These are phyloP conservation scores for Ellobium chinense DNA, from an alignment of 2,888 invertebrate genomes.

Conservation along the genomic window DNA sequence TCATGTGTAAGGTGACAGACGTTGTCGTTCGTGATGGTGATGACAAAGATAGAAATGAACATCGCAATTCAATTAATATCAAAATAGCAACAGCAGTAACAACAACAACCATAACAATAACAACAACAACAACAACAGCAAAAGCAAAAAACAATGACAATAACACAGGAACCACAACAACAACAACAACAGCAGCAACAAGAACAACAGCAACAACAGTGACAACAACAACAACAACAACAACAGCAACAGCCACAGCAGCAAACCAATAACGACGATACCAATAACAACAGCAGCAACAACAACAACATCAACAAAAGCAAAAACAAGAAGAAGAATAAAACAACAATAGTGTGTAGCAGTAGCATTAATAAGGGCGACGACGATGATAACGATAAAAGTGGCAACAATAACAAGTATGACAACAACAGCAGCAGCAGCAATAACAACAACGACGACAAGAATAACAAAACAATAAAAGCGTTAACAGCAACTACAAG, in stretches of 20 bases:
- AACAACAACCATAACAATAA: not conserved
- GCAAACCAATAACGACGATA: not conserved
- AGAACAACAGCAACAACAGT: not conserved
- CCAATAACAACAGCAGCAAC: not conserved
- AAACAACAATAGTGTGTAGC: not conserved
- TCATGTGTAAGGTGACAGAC: too few relatives aligned
- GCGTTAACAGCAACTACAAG: too few relatives aligned
- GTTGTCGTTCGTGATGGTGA: too few relatives aligned
- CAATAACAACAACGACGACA: not conserved
- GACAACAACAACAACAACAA: not conserved
- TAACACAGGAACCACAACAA: not conserved
- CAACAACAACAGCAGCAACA: not conserved
- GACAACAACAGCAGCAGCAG: not conserved
- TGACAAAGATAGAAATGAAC: too few relatives aligned
- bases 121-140: not conserved
- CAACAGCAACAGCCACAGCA: not conserved
- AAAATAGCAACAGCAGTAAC: too few relatives aligned
- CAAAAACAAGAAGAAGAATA: not conserved
- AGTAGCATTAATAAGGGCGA: not conserved
- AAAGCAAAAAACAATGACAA: too few relatives aligned
- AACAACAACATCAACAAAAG: not conserved
- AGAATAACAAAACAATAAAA: not conserved
- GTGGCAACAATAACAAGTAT: not conserved
- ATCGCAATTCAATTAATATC: too few relatives aligned
- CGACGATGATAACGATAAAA: not conserved